A percentile compares a stretch with the other conserved stretches of the same genome.
phyloP scores from a whole-genome alignment of 1,140 invertebrate species.

The Scaptomyza pallida region DNA sequence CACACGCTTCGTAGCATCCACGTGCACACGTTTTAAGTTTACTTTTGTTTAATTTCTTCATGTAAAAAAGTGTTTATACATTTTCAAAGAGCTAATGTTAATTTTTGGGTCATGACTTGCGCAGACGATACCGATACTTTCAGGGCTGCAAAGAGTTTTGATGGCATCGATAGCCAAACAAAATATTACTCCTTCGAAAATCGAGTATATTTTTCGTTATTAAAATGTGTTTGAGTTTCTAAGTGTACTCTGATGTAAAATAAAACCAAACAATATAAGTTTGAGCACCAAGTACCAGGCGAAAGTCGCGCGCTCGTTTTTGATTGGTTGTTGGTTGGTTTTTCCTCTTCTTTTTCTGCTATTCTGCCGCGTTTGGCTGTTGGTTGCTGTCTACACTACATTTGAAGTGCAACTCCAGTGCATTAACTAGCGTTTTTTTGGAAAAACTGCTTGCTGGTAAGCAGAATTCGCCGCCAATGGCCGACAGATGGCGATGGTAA shows the following conservation, averaged over 20 bases:
- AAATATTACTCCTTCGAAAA: neutral
- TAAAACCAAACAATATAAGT: neutral
- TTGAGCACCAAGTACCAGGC: no score
- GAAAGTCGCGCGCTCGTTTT: no score
- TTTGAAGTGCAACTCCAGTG: no score
- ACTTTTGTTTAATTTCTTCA: conserved; percentile 52
- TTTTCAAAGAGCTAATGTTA: conserved; percentile 42
- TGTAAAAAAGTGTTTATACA: conserved; percentile 52
- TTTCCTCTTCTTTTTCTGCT: no score
- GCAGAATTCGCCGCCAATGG: no score
- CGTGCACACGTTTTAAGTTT: conserved; percentile 49
- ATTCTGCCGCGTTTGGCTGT: no score
- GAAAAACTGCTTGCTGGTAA: no score
- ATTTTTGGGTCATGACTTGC: conserved; percentile 42
- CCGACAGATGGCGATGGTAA: no score
- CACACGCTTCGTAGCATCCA: conserved; percentile 40
- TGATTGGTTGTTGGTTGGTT: no score
- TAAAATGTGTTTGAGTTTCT: no score
- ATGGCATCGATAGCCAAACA: neutral
- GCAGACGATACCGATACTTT: conserved; percentile 25
- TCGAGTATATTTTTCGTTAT: neutral
- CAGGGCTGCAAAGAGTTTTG: conserved; percentile 17
- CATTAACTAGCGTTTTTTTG: no score
- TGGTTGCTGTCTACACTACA: no score
- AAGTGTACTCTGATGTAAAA: neutral